Evolutionary conservation across 2,113 vertebrate species (phyloP).

Genomic region (Ammodytes dubius): DNA sequence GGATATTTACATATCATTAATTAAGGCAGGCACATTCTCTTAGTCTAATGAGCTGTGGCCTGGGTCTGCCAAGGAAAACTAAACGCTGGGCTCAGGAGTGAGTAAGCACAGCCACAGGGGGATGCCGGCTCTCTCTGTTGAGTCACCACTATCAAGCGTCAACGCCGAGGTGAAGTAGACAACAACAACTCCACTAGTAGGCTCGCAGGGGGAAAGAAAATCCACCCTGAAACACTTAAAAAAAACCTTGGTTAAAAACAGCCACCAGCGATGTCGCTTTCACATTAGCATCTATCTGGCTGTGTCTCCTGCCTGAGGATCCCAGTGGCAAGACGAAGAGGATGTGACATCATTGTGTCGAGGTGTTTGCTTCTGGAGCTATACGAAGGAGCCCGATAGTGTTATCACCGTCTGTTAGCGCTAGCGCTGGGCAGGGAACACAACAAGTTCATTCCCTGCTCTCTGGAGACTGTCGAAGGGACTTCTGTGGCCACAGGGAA

Average conservation of each 20-base stretch:
- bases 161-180: constrained; percentile 56
- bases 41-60: constrained; percentile 98
- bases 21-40: constrained; percentile 99
- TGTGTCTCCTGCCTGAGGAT: constrained; percentile 20
- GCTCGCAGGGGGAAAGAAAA: constrained; percentile 52
- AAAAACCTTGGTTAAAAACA: constrained; percentile 45
- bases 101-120: constrained; percentile 80
- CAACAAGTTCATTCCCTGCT: constrained; percentile 46
- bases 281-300: constrained; percentile 3
- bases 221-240: constrained; percentile 64
- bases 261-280: constrained; percentile 13
- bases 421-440: constrained; percentile 27
- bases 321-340: constrained; percentile 9
- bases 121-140: constrained; percentile 71
- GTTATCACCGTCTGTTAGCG: constrained; percentile 33
- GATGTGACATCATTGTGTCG: constrained; percentile 50
- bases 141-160: constrained; percentile 78
- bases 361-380: constrained; percentile 33
- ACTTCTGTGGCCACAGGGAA: constrained; percentile 4
- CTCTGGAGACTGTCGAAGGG: constrained; percentile 13
- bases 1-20: constrained; percentile 99
- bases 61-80: constrained; percentile 92
- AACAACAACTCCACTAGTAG: constrained; percentile 61
- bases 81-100: constrained; percentile 80
- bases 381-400: neutral